Evolutionary conservation across 2,113 vertebrate genomes (phyloP), one percentile per base, ranked within the genome.

Genomic region (Xerus inauris): DNA sequence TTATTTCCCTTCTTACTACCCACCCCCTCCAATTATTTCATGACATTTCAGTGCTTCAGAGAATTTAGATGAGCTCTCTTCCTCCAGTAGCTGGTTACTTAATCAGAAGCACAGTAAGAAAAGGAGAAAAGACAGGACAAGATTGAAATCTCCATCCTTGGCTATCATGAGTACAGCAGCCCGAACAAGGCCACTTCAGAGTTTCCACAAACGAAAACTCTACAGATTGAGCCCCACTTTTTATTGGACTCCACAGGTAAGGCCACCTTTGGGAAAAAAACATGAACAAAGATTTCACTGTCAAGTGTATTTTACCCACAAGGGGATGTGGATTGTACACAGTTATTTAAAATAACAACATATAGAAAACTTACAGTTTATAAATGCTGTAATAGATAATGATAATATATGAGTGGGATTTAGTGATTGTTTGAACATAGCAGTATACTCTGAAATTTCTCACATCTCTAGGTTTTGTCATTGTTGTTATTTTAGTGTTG

Each of bases 191-290:
- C 99, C 99, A 0, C 98, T 99, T 90, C 98, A 98, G n/a, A 98
- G 98, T 67, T 99, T 99, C 98, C 98, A 99, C 98, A 99, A 99
- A 96, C 99, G 99, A 93, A 99, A 98, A 88, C 98, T 99, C 90
- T 99, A 99, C 98, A 95, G 98, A 98, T 93, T 99, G 97, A 98
- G 91, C 1, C 5, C 96, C 54, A 82, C 92, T 82, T 98, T 97
- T 97, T 95, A 79, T 95, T 98, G 94, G 96, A 98, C 97, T 93
- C 97, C 95, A 73, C 98, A 98, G 99, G 99, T 99, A 98, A 93
- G 97, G 82, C 88, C 26, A 9, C 13, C 83, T 35, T 97, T 88
- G 35, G 28, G 87, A 97, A 96, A 93, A 76, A 96, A 94, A 76
- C 88, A 91, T 85, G 62, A 96, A 62, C 69, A 87, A 72, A 91